These are phyloP conservation scores for Microcebus jonahi DNA, from an alignment of 2,113 vertebrate species.

Conservation along the genomic window DNA sequence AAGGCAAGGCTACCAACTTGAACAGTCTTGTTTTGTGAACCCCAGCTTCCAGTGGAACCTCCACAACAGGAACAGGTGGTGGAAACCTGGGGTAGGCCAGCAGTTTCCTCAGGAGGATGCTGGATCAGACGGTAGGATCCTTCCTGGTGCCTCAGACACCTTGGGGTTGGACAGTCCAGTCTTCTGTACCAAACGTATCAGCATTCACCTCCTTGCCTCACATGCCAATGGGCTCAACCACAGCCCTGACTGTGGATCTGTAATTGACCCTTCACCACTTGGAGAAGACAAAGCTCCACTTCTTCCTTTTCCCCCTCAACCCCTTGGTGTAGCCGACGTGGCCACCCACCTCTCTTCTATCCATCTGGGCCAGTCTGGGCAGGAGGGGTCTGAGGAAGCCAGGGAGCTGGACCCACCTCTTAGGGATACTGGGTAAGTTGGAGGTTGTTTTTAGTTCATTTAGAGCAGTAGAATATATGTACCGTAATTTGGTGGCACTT, in stretches of 20 bases:
- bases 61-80: conserved; percentile 33
- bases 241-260: rapidly evolving
- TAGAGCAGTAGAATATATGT: neutral
- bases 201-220: conserved; percentile 65
- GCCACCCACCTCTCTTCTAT: conserved; percentile 89
- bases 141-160: conserved; percentile 41
- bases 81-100: conserved; percentile 9
- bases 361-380: conserved; percentile 83
- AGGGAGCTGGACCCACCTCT: conserved; percentile 35
- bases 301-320: conserved; percentile 52
- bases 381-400: conserved; percentile 21
- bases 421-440: conserved; percentile 77
- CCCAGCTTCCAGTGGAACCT: conserved; percentile 60
- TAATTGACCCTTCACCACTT: neutral
- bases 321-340: conserved; percentile 83
- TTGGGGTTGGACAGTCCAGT: neutral
- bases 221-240: rapidly evolving
- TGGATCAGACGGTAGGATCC: neutral
- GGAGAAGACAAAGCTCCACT: neutral
- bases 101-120: neutral
- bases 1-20: neutral
- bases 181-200: conserved; percentile 28
- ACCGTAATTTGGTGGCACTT: neutral
- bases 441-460: neutral
- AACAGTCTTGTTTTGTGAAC: conserved; percentile 59